phyloP scores from a whole-genome alignment of 2,797 vertebrate species.

The Sciaenops ocellatus region DNA sequence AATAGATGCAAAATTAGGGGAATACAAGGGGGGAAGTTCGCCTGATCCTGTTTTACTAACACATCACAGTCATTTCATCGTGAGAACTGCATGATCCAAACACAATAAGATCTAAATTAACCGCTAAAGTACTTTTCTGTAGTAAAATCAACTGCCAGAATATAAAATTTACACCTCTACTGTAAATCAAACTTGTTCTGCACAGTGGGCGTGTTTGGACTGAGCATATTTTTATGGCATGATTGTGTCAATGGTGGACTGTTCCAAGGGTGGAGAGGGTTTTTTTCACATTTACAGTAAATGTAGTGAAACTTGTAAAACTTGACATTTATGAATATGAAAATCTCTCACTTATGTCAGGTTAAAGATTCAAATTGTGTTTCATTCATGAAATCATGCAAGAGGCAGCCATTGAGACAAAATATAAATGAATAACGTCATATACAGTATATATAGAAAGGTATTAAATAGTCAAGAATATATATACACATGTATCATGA shows the following conservation, averaged over 20 bases:
- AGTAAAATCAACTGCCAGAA: conserved; percentile 27
- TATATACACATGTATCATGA: not conserved
- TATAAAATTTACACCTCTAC: conserved; percentile 42
- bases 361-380: not conserved
- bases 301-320: conserved; percentile 28
- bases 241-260: conserved; percentile 18
- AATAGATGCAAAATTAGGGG: not conserved
- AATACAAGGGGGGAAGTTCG: not conserved
- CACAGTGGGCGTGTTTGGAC: conserved; percentile 34
- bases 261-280: conserved; percentile 17
- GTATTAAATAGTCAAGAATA: not conserved
- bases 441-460: not conserved
- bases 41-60: conserved; percentile 1
- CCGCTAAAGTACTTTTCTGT: conserved; percentile 12
- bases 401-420: conserved; percentile 1
- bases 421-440: not conserved
- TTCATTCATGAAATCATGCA: conserved; percentile 23
- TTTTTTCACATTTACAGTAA: conserved; percentile 40
- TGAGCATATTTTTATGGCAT: conserved; percentile 32
- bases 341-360: conserved; percentile 13
- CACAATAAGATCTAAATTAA: conserved; percentile 12
- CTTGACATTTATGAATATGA: conserved; percentile 13
- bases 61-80: conserved; percentile 12
- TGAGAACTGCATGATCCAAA: conserved; percentile 9
- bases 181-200: conserved; percentile 29